phyloP scores from a whole-genome alignment of 2,888 invertebrate species.

The Iselma pallidipennis region DNA sequence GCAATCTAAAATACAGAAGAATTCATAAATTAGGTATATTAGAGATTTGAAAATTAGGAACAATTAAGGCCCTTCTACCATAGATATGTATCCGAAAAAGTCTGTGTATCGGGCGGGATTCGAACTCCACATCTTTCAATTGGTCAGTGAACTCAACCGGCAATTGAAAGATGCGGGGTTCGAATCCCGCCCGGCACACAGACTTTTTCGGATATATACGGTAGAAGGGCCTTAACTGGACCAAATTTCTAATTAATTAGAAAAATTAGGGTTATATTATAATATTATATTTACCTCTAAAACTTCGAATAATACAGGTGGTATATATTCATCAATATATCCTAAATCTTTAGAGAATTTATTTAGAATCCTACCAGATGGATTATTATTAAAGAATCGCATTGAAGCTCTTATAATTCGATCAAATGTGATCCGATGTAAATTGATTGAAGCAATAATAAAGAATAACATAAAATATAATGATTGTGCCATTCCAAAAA shows the following conservation, averaged over 20 bases:
- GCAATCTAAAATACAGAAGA: slow-evolving; percentile 37
- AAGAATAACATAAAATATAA: slow-evolving; percentile 50
- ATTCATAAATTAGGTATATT: neutral
- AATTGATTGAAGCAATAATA: slow-evolving; percentile 48
- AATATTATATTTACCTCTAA: slow-evolving; percentile 41
- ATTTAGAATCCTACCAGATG: slow-evolving; percentile 52
- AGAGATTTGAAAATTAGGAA: too few relatives aligned
- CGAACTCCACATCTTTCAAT: too few relatives aligned
- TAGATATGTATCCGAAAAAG: too few relatives aligned
- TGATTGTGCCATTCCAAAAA: slow-evolving; percentile 45
- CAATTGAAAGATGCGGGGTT: too few relatives aligned
- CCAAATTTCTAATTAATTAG: too few relatives aligned
- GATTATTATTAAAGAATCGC: slow-evolving; percentile 52
- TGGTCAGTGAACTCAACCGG: too few relatives aligned
- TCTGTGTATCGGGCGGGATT: too few relatives aligned
- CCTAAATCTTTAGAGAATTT: slow-evolving; percentile 57
- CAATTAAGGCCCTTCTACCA: too few relatives aligned
- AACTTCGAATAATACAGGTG: slow-evolving; percentile 49
- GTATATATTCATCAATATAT: slow-evolving; percentile 68
- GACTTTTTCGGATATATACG: too few relatives aligned
- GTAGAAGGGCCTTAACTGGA: too few relatives aligned
- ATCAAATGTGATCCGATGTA: slow-evolving; percentile 49
- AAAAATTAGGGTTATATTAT: neutral
- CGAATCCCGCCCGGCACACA: too few relatives aligned
- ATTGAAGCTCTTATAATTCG: slow-evolving; percentile 49